Conservation (phyloP, 1,140 invertebrate species). For the Drosophila obscura region DNA sequence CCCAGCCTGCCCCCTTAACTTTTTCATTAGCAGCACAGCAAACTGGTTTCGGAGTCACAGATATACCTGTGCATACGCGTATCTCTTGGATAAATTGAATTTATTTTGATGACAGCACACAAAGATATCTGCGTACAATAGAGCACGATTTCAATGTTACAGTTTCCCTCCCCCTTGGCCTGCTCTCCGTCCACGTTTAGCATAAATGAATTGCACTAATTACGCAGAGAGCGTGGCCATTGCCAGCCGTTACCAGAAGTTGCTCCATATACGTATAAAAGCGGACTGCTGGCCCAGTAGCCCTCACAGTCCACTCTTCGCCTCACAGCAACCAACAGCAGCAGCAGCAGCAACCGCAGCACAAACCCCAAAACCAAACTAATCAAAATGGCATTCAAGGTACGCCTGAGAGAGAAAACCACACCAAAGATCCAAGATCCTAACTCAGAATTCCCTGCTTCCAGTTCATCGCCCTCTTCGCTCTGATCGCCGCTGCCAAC, state of each 20-base stretch:
- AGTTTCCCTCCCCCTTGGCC: constrained; percentile 24
- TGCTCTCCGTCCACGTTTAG: constrained; percentile 59
- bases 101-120: constrained; percentile 68
- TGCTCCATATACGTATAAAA: constrained; percentile 65
- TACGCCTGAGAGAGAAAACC: constrained; percentile 23
- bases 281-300: constrained; percentile 36
- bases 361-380: constrained; percentile 16
- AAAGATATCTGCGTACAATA: constrained; percentile 34
- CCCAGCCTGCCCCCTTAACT: constrained; percentile 4
- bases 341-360: constrained; percentile 28
- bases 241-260: constrained; percentile 9
- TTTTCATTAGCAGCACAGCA: constrained; percentile 4
- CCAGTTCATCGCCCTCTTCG: constrained; percentile 68
- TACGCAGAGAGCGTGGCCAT: constrained; percentile 54
- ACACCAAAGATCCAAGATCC: not conserved
- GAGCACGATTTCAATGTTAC: constrained; percentile 57
- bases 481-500: constrained; percentile 72
- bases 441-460: constrained; percentile 12
- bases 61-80: constrained; percentile 31
- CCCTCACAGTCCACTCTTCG: constrained; percentile 61
- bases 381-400: constrained; percentile 74
- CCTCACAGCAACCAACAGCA: constrained; percentile 50
- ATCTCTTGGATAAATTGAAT: constrained; percentile 43
- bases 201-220: constrained; percentile 78
- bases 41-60: constrained; percentile 19